These are phyloP conservation scores for Rhinogobius similis DNA, from an alignment of 2,113 vertebrate genomes.

Conservation along the genomic window DNA sequence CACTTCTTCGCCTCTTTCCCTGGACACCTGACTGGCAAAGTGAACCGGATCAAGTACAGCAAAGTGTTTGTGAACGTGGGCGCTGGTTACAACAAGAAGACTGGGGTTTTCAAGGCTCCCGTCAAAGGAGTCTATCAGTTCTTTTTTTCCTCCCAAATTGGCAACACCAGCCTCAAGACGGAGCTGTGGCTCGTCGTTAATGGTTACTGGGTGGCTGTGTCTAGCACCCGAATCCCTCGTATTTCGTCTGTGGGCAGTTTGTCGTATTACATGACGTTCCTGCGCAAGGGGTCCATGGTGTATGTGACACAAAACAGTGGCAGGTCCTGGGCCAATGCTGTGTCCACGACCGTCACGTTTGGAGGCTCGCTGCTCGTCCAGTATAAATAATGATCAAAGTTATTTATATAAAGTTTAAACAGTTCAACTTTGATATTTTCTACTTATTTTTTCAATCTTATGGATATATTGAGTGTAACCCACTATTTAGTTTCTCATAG, in stretches of 20 bases:
- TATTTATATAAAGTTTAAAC: neutral
- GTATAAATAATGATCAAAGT: neutral
- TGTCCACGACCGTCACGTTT: slow-evolving; percentile 43
- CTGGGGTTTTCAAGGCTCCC: slow-evolving; percentile 47
- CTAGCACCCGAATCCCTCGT: slow-evolving; percentile 24
- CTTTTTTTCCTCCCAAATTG: slow-evolving; percentile 41
- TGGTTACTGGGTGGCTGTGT: slow-evolving; percentile 49
- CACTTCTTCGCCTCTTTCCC: slow-evolving; percentile 59
- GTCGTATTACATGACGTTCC: slow-evolving; percentile 35
- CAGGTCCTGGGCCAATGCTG: slow-evolving; percentile 42
- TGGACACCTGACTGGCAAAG: slow-evolving; percentile 38
- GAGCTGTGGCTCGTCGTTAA: slow-evolving; percentile 60
- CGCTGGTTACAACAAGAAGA: slow-evolving; percentile 24
- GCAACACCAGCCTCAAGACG: slow-evolving; percentile 10
- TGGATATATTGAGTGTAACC: too few species aligned
- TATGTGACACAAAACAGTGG: slow-evolving; percentile 56
- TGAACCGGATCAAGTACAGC: slow-evolving; percentile 49
- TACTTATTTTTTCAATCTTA: neutral
- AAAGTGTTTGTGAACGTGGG: slow-evolving; percentile 54
- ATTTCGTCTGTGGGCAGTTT: slow-evolving; percentile 32
- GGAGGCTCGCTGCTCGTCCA: slow-evolving; percentile 54
- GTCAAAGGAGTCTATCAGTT: slow-evolving; percentile 54
- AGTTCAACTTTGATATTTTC: neutral
- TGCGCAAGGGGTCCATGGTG: slow-evolving; percentile 33
- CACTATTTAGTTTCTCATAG: too few species aligned